phyloP scores from a whole-genome alignment of 2,797 vertebrate genomes.

The Crypturellus tataupa region DNA sequence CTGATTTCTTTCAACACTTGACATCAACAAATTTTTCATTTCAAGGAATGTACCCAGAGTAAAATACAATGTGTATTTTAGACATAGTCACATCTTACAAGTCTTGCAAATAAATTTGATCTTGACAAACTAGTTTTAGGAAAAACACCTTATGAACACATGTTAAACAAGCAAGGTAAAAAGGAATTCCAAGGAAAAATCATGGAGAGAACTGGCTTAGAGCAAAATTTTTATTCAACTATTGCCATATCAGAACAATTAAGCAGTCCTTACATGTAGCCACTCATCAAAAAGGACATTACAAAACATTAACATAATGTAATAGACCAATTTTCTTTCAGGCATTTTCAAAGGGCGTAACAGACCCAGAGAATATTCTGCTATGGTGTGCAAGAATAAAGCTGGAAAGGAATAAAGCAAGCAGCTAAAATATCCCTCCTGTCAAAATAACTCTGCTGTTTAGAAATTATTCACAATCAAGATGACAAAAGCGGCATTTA shows the following conservation, averaged over 20 bases:
- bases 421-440: conserved; percentile 49
- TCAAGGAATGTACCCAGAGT: background rate
- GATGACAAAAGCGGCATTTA: conserved; percentile 36
- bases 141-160: background rate
- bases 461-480: conserved; percentile 48
- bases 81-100: background rate
- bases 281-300: conserved; percentile 72
- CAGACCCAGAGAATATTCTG: conserved; percentile 71
- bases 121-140: background rate
- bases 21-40: background rate
- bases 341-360: conserved; percentile 82
- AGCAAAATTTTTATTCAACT: conserved; percentile 81
- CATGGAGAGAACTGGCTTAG: conserved; percentile 72
- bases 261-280: conserved; percentile 80
- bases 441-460: conserved; percentile 34
- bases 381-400: conserved; percentile 67
- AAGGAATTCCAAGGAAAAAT: conserved; percentile 77
- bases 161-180: conserved; percentile 30
- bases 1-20: background rate
- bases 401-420: conserved; percentile 70
- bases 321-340: conserved; percentile 77
- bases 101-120: background rate
- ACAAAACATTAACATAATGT: conserved; percentile 85
- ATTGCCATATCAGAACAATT: conserved; percentile 79
- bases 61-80: background rate